Percentiles rank a stretch among this genome's conserved stretches.
These are phyloP conservation scores for Drosophila parthenogenetica DNA, from an alignment of 2,888 invertebrate genomes.

Conservation along the genomic window DNA sequence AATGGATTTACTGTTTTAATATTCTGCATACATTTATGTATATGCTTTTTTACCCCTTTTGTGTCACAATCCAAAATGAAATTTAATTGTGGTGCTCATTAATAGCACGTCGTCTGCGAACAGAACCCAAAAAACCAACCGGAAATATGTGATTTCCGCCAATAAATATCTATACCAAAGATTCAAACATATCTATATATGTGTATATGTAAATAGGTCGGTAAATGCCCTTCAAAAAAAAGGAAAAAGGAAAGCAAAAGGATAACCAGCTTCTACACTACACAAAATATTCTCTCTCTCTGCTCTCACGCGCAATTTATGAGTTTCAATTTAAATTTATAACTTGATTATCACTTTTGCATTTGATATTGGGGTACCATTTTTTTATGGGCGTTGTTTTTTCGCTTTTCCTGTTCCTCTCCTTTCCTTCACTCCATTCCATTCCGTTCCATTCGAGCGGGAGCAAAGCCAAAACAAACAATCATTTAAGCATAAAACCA, in stretches of 20 bases:
- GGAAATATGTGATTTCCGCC: slow-evolving; percentile 77
- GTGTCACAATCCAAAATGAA: slow-evolving; percentile 61
- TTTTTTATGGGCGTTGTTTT: slow-evolving; percentile 27
- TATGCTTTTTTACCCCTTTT: slow-evolving; percentile 48
- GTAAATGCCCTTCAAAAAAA: slow-evolving; percentile 1
- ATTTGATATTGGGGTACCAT: slow-evolving; percentile 37
- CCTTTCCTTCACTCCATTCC: neutral
- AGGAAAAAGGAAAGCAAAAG: neutral
- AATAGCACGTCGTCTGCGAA: slow-evolving; percentile 55
- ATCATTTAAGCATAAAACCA: slow-evolving; percentile 69
- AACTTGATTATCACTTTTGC: slow-evolving; percentile 69
- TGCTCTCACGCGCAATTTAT: slow-evolving; percentile 50
- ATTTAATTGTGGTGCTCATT: slow-evolving; percentile 75
- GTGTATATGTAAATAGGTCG: slow-evolving; percentile 3
- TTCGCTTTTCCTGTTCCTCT: neutral
- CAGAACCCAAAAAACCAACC: slow-evolving; percentile 39
- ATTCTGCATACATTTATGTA: slow-evolving; percentile 61
- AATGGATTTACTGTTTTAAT: slow-evolving; percentile 54
- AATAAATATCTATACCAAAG: slow-evolving; percentile 60
- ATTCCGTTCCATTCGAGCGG: neutral
- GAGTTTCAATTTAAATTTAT: slow-evolving; percentile 68
- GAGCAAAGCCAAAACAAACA: slow-evolving; percentile 43
- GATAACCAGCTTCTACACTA: slow-evolving; percentile 12
- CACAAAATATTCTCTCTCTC: slow-evolving; percentile 21
- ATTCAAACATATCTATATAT: slow-evolving; percentile 21